Base-by-base conservation (phyloP, 2,113 vertebrate genomes). In the Zosterops hypoxanthus region DNA sequence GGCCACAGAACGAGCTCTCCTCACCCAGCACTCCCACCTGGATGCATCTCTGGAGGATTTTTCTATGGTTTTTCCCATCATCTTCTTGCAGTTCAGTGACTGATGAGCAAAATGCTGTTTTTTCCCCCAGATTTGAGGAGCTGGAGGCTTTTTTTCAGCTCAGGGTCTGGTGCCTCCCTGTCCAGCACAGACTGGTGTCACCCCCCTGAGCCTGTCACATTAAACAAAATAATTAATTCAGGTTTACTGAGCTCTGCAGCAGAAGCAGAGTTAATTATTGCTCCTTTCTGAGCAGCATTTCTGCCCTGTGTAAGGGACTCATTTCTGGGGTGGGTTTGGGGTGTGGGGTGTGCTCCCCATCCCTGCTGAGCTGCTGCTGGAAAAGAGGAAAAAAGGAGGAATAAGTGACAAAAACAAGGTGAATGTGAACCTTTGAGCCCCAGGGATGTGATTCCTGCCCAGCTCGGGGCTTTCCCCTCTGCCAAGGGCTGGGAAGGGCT, bases 281-380 rank as follows among this genome's bases (percentile, higher is more conserved):
- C 12, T 41, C 26, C 39, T 9, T 42, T 5, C 33, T 9, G 41
- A 53, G 64, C 22, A 21, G 18, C 10, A 1, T 29, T 46, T 36
- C 11, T 25, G 5, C 26, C 4, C 0, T 4, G 49, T 15, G 64
- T 21, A 1, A 11, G 31, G 52, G 65, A 0, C 34, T 10, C 3
- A 14, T 28, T 13, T 52, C 12, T 39, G 59, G 8, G 49, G 3
- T 22, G 66, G 36, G 3, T 12, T 59, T 70, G 61, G 65, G 66
- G 5, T 14, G 2, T 9, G 5, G 33, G 59, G 3, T 7, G 33
- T 26, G 46, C 6, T 49, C 18, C 52, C 34, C 41, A 11, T 2
- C 11, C 0, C 0, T 42, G 44, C n/a, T 44, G 46, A 46, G 46
- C 46, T 46, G 46, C 46, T 21, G 17, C 79, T 63, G 70, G 79